Evolutionary conservation across 92 coral and sea anemone genomes (phyloP).

Genomic region (Phymanthus crucifer): DNA sequence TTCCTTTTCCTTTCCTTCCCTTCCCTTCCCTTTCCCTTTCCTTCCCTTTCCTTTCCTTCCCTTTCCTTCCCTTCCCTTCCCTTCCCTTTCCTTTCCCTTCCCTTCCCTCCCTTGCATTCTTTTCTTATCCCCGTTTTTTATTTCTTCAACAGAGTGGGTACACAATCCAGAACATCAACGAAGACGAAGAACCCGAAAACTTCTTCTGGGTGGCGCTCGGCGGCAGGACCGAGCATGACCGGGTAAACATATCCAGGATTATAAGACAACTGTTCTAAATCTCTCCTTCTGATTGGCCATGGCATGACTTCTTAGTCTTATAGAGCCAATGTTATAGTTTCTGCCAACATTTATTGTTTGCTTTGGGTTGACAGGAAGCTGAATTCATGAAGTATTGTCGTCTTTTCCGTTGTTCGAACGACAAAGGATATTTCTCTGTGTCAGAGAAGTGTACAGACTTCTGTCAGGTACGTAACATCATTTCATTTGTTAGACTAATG

Average conservation of each 20-base stretch:
- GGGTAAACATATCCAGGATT: too few relatives aligned
- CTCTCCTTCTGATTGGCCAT: background rate
- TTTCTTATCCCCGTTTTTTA: background rate
- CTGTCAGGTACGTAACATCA: slow-evolving; percentile 76
- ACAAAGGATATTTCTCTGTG: slow-evolving; percentile 92
- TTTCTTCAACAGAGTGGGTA: slow-evolving; percentile 69
- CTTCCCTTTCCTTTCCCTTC: background rate
- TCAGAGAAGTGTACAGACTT: slow-evolving; percentile 98
- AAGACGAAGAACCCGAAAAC: slow-evolving; percentile 98
- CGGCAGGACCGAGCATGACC: slow-evolving; percentile 68
- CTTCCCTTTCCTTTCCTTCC: too few relatives aligned
- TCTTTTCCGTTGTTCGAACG: slow-evolving; percentile 96
- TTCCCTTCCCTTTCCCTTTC: too few relatives aligned
- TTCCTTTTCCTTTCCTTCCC: too few relatives aligned
- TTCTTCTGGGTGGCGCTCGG: slow-evolving; percentile 92
- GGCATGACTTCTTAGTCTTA: background rate
- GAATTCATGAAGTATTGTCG: slow-evolving; percentile 87
- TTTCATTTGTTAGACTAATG: background rate
- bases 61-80: too few relatives aligned
- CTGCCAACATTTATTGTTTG: background rate
- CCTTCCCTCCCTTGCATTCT: background rate
- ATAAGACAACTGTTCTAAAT: background rate
- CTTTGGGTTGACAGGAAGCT: slow-evolving; percentile 60
- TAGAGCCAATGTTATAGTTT: background rate
- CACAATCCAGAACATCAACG: slow-evolving; percentile 89